A percentile compares a stretch with the other conserved stretches of the same genome.
phyloP scores from a whole-genome alignment of 2,113 vertebrate species.

The Burhinus oedicnemus region DNA sequence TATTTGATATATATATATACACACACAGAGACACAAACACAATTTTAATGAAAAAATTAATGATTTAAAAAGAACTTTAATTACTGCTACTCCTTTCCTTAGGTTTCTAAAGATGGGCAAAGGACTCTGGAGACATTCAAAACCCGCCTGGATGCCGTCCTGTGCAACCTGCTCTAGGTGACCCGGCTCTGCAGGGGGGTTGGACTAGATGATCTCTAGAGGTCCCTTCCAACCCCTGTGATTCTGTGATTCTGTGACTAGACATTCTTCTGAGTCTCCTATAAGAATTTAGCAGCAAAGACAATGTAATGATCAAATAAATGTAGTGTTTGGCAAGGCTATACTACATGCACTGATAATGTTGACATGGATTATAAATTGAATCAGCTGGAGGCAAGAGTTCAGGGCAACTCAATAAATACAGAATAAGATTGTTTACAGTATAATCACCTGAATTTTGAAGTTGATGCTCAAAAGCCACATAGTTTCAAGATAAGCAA shows the following conservation, averaged over 20 bases:
- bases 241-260: background rate
- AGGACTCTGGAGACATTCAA: background rate
- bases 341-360: background rate
- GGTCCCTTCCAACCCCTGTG: too few relatives aligned
- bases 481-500: conserved; percentile 12
- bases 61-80: background rate
- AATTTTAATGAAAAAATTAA: background rate
- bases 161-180: too few relatives aligned
- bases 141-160: too few relatives aligned
- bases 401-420: conserved; percentile 33
- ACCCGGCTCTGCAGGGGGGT: too few relatives aligned
- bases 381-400: conserved; percentile 13
- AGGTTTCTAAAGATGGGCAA: background rate
- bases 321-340: conserved; percentile 30
- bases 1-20: background rate
- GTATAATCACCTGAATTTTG: background rate
- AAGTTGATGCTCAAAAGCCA: conserved; percentile 15
- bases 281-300: conserved; percentile 25
- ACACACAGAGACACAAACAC: background rate
- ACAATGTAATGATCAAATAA: conserved; percentile 34
- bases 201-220: too few relatives aligned
- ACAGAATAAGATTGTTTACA: background rate
- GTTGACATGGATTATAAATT: conserved; percentile 36
- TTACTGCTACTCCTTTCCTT: background rate
- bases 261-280: background rate